Percentiles rank a stretch among this genome's conserved stretches.
Conservation (phyloP, 2,797 vertebrate species). For the Eulemur mongoz region DNA sequence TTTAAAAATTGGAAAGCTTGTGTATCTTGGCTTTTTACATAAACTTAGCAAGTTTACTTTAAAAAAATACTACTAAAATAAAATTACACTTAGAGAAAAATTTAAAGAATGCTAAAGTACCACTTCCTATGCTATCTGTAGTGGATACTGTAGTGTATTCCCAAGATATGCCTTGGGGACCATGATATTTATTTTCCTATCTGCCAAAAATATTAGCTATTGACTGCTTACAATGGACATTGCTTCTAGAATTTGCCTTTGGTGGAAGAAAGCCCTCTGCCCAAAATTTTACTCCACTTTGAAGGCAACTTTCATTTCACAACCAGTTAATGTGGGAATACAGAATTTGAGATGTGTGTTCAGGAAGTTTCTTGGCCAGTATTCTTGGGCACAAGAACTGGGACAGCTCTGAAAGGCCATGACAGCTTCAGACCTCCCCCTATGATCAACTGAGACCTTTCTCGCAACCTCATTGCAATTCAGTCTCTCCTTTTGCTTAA, state of each 20-base stretch:
- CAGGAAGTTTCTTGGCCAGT: no score
- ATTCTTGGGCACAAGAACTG: neutral
- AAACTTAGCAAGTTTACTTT: neutral
- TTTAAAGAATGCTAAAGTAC: neutral
- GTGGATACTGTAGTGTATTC: neutral
- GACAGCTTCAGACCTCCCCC: neutral
- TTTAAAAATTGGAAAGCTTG: constrained; percentile 51
- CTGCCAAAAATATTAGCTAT: neutral
- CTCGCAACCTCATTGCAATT: neutral
- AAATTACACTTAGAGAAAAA: neutral
- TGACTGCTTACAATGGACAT: neutral
- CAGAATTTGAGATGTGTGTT: neutral
- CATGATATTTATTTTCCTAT: neutral
- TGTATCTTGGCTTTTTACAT: neutral
- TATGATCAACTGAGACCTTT: neutral
- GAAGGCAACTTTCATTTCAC: neutral
- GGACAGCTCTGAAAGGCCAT: neutral
- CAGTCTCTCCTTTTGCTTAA: neutral
- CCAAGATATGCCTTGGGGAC: neutral
- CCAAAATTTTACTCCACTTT: neutral
- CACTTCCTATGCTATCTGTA: neutral
- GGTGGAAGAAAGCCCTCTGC: neutral
- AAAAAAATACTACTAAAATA: constrained; percentile 8
- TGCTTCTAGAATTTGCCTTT: neutral
- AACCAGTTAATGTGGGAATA: neutral